A percentile compares a stretch with the other conserved stretches of the same genome.
Conservation (phyloP, 2,113 vertebrate species). For the Axis porcinus region DNA sequence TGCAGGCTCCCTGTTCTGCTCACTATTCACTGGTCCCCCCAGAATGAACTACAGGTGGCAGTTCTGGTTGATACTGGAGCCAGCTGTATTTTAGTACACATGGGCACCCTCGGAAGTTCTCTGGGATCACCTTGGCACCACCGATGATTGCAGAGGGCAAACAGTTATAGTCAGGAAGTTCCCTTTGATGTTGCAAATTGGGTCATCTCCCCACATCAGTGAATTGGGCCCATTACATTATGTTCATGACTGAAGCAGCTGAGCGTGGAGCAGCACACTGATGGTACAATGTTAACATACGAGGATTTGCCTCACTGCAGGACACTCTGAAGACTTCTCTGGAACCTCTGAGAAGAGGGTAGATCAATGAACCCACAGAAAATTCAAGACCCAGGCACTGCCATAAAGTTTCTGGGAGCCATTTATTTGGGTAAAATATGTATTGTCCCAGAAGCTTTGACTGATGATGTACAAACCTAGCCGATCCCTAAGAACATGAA, state of each 20-base stretch:
- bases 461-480: not conserved
- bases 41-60: not conserved
- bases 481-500: not conserved
- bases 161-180: not conserved
- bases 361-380: not conserved
- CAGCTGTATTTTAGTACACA: not conserved
- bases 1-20: not conserved
- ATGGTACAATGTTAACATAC: not conserved
- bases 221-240: not conserved
- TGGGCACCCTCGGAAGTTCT: not conserved
- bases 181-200: not conserved
- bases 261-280: not conserved
- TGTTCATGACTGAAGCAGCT: not conserved
- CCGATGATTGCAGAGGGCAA: not conserved
- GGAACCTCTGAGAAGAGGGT: not conserved
- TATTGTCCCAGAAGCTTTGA: not conserved
- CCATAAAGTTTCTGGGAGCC: not conserved
- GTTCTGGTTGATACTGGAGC: not conserved
- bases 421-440: not conserved
- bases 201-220: not conserved
- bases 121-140: not conserved
- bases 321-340: not conserved
- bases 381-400: not conserved
- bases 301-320: not conserved
- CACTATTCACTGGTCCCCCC: not conserved